A percentile compares a stretch with the other conserved stretches of the same genome.
These are phyloP conservation scores for Ctenopoma kingsleyae DNA, from an alignment of 2,797 vertebrate species.

Conservation along the genomic window DNA sequence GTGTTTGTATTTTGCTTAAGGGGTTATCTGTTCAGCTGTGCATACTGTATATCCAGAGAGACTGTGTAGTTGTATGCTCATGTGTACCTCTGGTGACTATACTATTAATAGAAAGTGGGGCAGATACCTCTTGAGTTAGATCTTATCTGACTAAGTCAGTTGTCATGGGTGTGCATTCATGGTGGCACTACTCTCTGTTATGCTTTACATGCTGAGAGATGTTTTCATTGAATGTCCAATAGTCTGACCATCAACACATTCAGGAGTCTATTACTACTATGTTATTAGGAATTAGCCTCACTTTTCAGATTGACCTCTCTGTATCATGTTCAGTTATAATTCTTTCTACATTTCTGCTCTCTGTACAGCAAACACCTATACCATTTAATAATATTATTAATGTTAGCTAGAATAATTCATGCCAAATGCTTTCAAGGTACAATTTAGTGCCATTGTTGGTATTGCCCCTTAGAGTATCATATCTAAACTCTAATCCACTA, in stretches of 20 bases:
- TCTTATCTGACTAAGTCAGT: constrained; percentile 63
- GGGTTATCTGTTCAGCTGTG: constrained; percentile 50
- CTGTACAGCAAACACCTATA: too few species aligned
- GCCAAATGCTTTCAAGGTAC: neutral
- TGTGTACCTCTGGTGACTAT: constrained; percentile 62
- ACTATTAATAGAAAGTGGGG: constrained; percentile 86
- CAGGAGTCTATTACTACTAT: neutral
- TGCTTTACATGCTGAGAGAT: constrained; percentile 13
- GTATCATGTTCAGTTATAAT: neutral
- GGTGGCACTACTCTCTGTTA: constrained; percentile 33
- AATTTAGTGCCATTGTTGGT: neutral
- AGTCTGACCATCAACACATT: neutral
- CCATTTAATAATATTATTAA: too few species aligned
- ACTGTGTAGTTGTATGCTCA: constrained; percentile 28
- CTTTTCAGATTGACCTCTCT: constrained; percentile 5
- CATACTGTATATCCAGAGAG: constrained; percentile 47
- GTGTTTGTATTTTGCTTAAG: constrained; percentile 10
- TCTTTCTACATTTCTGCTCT: neutral
- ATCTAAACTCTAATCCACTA: neutral
- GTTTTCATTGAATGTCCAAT: constrained; percentile 14
- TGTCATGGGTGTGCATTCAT: constrained; percentile 29
- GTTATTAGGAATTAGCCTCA: neutral
- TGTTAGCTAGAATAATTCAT: too few species aligned
- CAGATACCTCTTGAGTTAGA: constrained; percentile 76
- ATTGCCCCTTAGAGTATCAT: neutral